Conservation (phyloP, 2,113 vertebrate species). For the Odontophorus gujanensis region DNA sequence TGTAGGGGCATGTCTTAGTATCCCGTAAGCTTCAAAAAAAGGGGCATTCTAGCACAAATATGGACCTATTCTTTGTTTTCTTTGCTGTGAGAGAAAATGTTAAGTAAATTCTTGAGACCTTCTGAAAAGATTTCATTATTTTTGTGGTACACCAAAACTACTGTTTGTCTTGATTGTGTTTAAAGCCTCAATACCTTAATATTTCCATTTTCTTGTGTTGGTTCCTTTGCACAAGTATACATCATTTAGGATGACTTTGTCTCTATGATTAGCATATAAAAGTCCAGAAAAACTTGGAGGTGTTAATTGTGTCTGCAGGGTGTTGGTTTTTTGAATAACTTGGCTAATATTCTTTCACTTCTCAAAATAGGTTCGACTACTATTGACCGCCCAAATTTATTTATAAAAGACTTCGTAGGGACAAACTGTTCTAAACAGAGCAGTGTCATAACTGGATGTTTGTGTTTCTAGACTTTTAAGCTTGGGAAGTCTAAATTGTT, state of each 20-base stretch:
- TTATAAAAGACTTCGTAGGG: not conserved
- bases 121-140: not conserved
- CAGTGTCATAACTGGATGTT: not conserved
- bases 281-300: not conserved
- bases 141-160: not conserved
- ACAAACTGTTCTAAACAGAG: not conserved
- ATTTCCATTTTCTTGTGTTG: no score
- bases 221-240: not conserved
- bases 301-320: not conserved
- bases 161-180: not conserved
- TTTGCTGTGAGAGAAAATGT: not conserved
- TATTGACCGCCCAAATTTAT: not conserved
- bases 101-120: not conserved
- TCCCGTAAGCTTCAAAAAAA: not conserved
- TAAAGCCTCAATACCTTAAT: no score
- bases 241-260: not conserved
- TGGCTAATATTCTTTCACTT: not conserved
- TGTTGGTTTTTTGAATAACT: not conserved
- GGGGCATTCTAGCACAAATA: not conserved
- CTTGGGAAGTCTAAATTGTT: not conserved
- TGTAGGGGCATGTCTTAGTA: accelerated
- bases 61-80: not conserved
- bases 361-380: not conserved
- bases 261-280: not conserved
- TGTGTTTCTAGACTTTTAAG: not conserved